Base-by-base conservation (phyloP, 2,113 vertebrate species). In the Excalfactoria chinensis region DNA sequence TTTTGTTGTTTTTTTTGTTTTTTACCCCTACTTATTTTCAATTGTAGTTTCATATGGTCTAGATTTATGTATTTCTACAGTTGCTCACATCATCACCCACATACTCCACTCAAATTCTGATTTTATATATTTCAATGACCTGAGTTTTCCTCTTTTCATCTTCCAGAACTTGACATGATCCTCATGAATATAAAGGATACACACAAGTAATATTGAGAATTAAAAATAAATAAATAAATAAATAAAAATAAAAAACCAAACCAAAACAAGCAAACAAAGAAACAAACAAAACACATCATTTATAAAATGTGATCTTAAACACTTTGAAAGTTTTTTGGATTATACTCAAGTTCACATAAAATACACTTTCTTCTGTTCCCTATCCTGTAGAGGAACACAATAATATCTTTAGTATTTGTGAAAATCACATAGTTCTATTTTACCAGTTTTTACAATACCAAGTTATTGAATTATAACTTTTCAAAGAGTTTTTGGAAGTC, bases 401-500 rank as follows among this genome's bases (percentile, higher is more conserved):
- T 43, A 80, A 44, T 71, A 74, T 55, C 21, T 43, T 23, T 93
- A 93, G 67, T 49, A 34, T 7, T 35, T 25, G 75, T 58, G 25
- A 94, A 92, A 93, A 90, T 71, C 44, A 84, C 10, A 78, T 86
- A 46, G 25, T 56, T 25, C 68, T 86, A 49, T 74, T 84, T 90
- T 35, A n/a, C 11, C 18, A 23, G 10, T 26, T 93, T 80, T 92
- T 74, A 88, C 43, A 95, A 60, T 46, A 46, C 6, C 13, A 74
- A 3, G 20, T 59, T 80, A 88, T 86, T 91, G 86, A 94, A 86
- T 90, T 94, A 63, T 20, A 91, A 88, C 49, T 90, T 94, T 84
- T 81, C 66, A 84, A 34, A 88, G 56, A 81, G 28, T 59, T 88
- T 89, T 79, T 78, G 16, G 66, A 88, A 90, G 72, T 76, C 73